These are phyloP conservation scores for Drosophila fungiperda DNA, from an alignment of 2,888 invertebrate genomes.

Conservation along the genomic window DNA sequence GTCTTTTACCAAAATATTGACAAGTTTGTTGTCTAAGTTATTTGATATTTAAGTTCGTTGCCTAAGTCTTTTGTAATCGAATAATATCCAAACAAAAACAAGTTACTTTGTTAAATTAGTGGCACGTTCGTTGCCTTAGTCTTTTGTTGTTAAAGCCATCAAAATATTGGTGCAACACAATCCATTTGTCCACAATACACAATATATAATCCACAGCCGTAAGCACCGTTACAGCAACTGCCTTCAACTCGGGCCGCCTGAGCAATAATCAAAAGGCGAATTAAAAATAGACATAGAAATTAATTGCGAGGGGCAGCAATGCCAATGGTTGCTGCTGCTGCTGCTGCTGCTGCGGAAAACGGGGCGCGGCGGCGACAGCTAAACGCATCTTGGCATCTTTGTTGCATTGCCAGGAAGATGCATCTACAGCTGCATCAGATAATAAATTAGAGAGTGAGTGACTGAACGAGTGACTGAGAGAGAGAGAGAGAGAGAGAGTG, in stretches of 20 bases:
- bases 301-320: slow-evolving; percentile 63
- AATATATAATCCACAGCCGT: neutral
- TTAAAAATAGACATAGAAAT: slow-evolving; percentile 73
- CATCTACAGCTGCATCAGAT: slow-evolving; percentile 63
- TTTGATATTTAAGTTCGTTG: neutral
- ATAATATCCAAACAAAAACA: neutral
- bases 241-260: slow-evolving; percentile 11
- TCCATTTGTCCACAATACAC: slow-evolving; percentile 17
- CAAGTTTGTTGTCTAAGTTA: slow-evolving; percentile 53
- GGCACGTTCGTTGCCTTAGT: slow-evolving; percentile 53
- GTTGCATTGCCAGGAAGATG: slow-evolving; percentile 47
- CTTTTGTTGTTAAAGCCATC: slow-evolving; percentile 44
- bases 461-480: neutral
- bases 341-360: slow-evolving; percentile 20
- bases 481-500: slow-evolving; percentile 1
- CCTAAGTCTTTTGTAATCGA: neutral
- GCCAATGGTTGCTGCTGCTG: slow-evolving; percentile 12
- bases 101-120: slow-evolving; percentile 2
- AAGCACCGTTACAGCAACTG: slow-evolving; percentile 40
- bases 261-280: slow-evolving; percentile 63
- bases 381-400: slow-evolving; percentile 53
- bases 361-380: slow-evolving; percentile 49
- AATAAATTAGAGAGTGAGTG: slow-evolving; percentile 59
- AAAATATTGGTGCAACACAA: slow-evolving; percentile 44
- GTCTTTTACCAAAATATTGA: slow-evolving; percentile 3